phyloP scores from a whole-genome alignment of 2,797 vertebrate genomes.

The Hydrocynus forskahlii region DNA sequence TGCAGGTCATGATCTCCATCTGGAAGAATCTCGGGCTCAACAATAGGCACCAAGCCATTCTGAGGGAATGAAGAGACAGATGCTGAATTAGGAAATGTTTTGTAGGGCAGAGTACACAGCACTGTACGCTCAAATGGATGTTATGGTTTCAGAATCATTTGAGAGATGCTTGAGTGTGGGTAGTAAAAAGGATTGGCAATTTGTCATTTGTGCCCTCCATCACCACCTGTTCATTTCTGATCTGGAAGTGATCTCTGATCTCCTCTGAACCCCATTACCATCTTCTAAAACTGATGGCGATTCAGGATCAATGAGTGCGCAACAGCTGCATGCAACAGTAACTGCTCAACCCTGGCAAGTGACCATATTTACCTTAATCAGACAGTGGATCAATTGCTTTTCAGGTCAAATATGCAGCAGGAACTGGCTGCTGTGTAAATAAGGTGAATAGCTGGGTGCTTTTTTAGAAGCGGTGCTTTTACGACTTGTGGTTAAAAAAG shows the following conservation, averaged over 20 bases:
- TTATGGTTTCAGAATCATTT: background rate
- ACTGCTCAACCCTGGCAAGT: background rate
- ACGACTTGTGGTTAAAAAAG: no score
- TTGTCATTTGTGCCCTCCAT: background rate
- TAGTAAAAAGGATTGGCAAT: background rate
- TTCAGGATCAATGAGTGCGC: background rate
- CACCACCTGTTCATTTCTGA: background rate
- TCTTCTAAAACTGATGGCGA: background rate
- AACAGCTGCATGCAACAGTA: background rate
- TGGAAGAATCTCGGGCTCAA: constrained; percentile 94
- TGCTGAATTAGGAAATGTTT: background rate
- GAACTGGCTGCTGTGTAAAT: background rate
- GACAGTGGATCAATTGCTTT: background rate
- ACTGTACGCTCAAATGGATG: background rate
- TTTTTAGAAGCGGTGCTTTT: no score
- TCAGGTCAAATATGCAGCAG: background rate
- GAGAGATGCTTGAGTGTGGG: background rate
- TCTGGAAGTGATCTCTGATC: background rate
- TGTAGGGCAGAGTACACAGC: background rate
- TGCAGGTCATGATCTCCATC: constrained; percentile 92
- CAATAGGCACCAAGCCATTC: constrained; percentile 95
- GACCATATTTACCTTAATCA: background rate
- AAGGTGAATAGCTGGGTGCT: background rate
- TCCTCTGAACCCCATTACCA: background rate
- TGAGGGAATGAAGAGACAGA: constrained; percentile 58